These are phyloP conservation scores for Rhyacophila evoluta DNA, from an alignment of 2,888 invertebrate species.

Conservation along the genomic window DNA sequence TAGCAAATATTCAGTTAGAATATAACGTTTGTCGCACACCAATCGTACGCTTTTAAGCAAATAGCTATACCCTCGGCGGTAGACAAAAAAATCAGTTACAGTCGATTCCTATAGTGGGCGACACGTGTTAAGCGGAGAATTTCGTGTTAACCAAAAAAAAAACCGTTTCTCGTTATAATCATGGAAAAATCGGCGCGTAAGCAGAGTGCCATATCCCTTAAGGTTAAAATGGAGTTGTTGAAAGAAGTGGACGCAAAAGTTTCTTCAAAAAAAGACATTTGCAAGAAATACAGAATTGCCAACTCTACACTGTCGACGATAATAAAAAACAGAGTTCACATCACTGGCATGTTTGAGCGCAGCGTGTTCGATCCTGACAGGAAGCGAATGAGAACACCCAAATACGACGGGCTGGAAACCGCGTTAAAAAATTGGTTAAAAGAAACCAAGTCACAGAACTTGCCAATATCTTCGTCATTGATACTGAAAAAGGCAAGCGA, in stretches of 20 bases:
- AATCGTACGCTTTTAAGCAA: too few species aligned
- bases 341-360: not conserved
- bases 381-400: slow-evolving; percentile 20
- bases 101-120: too few species aligned
- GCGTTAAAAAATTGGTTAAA: not conserved
- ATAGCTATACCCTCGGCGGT: too few species aligned
- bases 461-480: not conserved
- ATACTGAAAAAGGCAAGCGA: not conserved
- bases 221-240: not conserved
- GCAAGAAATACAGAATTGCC: not conserved
- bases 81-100: too few species aligned
- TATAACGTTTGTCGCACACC: too few species aligned
- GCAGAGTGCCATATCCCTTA: not conserved
- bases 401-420: not conserved
- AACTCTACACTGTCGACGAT: not conserved
- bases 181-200: not conserved
- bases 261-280: not conserved
- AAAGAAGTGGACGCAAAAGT: not conserved
- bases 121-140: too few species aligned
- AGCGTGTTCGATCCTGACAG: slow-evolving; percentile 25
- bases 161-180: not conserved
- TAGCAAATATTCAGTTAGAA: too few species aligned
- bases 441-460: slow-evolving; percentile 5
- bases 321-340: not conserved
- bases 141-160: too few species aligned